phyloP scores from a whole-genome alignment of 2,888 invertebrate species.

The Salpingus planirostris region DNA sequence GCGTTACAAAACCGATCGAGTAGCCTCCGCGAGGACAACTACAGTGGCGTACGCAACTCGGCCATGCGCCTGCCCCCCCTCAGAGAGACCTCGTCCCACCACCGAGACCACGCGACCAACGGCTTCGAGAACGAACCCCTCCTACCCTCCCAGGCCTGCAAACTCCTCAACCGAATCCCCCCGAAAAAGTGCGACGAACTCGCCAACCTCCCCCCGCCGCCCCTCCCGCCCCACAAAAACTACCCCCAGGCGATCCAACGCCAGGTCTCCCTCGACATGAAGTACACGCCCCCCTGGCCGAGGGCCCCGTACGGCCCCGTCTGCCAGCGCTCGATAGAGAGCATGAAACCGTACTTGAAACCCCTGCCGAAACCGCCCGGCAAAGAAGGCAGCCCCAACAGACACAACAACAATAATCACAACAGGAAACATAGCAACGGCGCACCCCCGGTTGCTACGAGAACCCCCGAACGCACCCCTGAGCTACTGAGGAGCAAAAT shows the following conservation, averaged over 20 bases:
- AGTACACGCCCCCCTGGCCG: slow-evolving; percentile 56
- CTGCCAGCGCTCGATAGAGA: slow-evolving; percentile 22
- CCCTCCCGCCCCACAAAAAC: slow-evolving; percentile 50
- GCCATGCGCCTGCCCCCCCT: slow-evolving; percentile 48
- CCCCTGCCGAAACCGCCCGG: slow-evolving; percentile 51
- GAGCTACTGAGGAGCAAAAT: slow-evolving; percentile 34
- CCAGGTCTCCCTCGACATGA: slow-evolving; percentile 28
- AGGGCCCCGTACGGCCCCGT: slow-evolving; percentile 38
- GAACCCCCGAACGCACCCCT: slow-evolving; percentile 28
- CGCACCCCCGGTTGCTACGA: slow-evolving; percentile 25
- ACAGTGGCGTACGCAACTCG: slow-evolving; percentile 29
- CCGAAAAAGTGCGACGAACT: slow-evolving; percentile 41
- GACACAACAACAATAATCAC: slow-evolving; percentile 21
- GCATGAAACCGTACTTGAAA: slow-evolving; percentile 46
- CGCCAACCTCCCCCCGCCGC: slow-evolving; percentile 50
- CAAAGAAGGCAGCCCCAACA: slow-evolving; percentile 36
- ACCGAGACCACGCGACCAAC: slow-evolving; percentile 36
- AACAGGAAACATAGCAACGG: slow-evolving; percentile 27
- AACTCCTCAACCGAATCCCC: slow-evolving; percentile 27
- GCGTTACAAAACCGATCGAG: slow-evolving; percentile 33
- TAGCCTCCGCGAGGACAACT: slow-evolving; percentile 33
- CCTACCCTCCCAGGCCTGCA: slow-evolving; percentile 30
- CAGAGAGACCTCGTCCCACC: slow-evolving; percentile 46
- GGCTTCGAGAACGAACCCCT: slow-evolving; percentile 55
- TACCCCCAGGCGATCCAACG: slow-evolving; percentile 23